Evolutionary conservation across 2,888 invertebrate genomes (phyloP), one percentile per base, ranked within the genome.

Genomic region (Orthonevra nobilis): DNA sequence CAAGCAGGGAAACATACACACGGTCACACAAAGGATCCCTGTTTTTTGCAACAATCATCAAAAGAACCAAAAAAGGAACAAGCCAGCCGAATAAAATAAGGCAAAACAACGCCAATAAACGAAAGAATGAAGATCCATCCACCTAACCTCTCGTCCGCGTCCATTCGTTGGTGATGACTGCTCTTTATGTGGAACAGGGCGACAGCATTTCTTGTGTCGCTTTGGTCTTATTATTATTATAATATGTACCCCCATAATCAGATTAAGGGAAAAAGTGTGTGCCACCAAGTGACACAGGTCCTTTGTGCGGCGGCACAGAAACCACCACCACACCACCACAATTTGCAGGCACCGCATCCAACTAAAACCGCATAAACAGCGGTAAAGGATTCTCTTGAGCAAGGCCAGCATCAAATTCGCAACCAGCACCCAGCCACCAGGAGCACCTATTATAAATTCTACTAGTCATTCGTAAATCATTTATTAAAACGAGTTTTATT

Each of bases 391-490:
- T 30, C 34, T 23, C 34, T 23, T 36, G 23, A 12, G 52, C 54
- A 56, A 26, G 38, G 36, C 28, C 50, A 58, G 20, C 23, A 32
- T 23, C 36, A 38, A 48, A 48, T n/a, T 44, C 12, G 14, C 28
- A 20, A n/a, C n/a, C 34, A 44, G 30, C 15, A 64, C 34, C n/a
- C 64, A 64, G 36, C 52, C n/a, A 52, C 15, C 40, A 46, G 15
- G 36, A 36, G 61, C 70, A 64, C 70, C 63, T 77, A 70, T 64
- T 77, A 70, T 64, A 77, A 77, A 77, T 70, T 77, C 75, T 70
- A 50, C 75, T 77, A 70, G 75, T 77, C 75, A 70, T 77, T 70
- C 75, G 75, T 77, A 77, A 77, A 77, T 77, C 75, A 77, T 77
- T 77, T 75, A 75, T 75, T 75, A 75, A 75, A 61, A 70, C 63